Base-by-base conservation (phyloP, 2,113 vertebrate genomes). In the Notarius quadriscutis region DNA sequence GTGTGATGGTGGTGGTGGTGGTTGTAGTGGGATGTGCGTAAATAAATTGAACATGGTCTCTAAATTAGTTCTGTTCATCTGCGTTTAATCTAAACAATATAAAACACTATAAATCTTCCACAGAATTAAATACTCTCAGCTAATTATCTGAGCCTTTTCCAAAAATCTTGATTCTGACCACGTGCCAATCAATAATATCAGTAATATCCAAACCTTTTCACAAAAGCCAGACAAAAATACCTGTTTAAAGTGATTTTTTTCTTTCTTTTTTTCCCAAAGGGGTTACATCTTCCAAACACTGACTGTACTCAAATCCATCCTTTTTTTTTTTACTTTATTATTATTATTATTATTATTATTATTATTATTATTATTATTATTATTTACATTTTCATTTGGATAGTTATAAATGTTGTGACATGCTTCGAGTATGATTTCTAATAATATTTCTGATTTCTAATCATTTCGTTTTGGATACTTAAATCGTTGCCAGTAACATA, bases 101-200 rank as follows among this genome's bases (percentile, higher is more conserved):
- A 41, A 41, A 4, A 41, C 20, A 53, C 50, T n/a, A 53, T 78
- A 51, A 78, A 78, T n/a, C 1, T 9, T 72, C 14, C 15, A 72
- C 30, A 17, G 17, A 20, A 72, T 41, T 10, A 72, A 72, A 48
- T 48, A 71, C 27, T 41, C 69, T 7, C n/a, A 34, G 65, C 50
- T 84, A 51, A 84, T 84, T 84, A 84, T 72, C 27, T 67, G 65
- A 18, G 2, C 34, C 27, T 74, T 55, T 58, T 50, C 27, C 20
- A 84, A 74, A 58, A 4, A 72, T 84, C 83, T 22, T 84, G 65
- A 34, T 74, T 41, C 58, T 82, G 55, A 81, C 53, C 25, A n/a
- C 7, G 14, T 15, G 50, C 27, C 34, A 53, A 51, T 30, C 20
- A 69, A 2, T 27, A 41, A 41, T 4, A 41, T 41, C 50, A 71